Percentiles rank a stretch among this genome's conserved stretches.
phyloP scores from a whole-genome alignment of 2,797 vertebrate genomes.

The Adrianichthys oophorus region DNA sequence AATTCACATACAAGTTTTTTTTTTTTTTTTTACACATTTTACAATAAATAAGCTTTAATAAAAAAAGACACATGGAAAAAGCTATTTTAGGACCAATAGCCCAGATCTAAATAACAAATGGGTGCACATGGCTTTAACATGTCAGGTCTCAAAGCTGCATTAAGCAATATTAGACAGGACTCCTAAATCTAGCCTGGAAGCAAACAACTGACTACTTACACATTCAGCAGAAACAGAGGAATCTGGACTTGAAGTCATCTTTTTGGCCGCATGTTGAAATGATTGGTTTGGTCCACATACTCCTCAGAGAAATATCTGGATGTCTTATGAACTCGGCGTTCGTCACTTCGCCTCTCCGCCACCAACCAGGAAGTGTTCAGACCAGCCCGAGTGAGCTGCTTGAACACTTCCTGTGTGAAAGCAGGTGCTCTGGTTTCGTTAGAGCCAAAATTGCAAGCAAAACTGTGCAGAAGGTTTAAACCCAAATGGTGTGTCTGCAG shows the following conservation, averaged over 20 bases:
- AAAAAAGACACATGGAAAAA: conserved; percentile 25
- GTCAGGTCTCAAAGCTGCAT: conserved; percentile 62
- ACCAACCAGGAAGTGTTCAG: conserved; percentile 51
- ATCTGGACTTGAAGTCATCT: conserved; percentile 72
- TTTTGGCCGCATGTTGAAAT: conserved; percentile 68
- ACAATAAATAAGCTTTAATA: conserved; percentile 46
- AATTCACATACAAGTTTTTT: conserved; percentile 13
- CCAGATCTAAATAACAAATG: background rate
- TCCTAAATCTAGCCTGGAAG: conserved; percentile 56
- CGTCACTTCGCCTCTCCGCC: conserved; percentile 47
- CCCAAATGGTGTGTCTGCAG: background rate
- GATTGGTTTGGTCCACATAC: conserved; percentile 60
- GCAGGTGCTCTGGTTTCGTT: conserved; percentile 42
- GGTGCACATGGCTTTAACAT: conserved; percentile 30
- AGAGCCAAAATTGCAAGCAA: conserved; percentile 28
- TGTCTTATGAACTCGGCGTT: conserved; percentile 51
- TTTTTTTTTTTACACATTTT: conserved; percentile 4
- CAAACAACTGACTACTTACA: conserved; percentile 74
- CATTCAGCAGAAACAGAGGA: conserved; percentile 73
- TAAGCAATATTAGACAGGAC: conserved; percentile 47
- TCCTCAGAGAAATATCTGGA: conserved; percentile 64
- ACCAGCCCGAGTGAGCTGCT: conserved; percentile 28
- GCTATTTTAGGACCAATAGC: conserved; percentile 36
- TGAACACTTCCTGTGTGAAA: conserved; percentile 43
- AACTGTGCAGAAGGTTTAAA: background rate